A percentile compares a stretch with the other conserved stretches of the same genome.
Conservation (phyloP, 2,888 invertebrate species). For the Eupithecia pulchellata region DNA sequence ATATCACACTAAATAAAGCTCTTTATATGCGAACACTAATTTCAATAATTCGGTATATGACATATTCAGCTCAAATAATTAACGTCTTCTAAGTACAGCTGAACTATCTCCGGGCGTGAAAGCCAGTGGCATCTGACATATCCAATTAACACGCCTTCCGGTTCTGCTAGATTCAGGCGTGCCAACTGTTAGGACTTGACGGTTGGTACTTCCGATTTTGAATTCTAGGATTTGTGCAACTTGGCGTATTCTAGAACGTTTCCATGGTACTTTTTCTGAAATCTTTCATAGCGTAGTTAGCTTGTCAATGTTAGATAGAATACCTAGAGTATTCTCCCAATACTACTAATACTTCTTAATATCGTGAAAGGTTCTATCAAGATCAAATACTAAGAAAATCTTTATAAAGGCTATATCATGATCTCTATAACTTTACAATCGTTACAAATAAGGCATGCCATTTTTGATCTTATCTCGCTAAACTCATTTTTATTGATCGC, state of each 20-base stretch:
- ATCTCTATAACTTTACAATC: background rate
- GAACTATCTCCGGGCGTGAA: slow-evolving; percentile 79
- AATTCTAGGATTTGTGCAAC: slow-evolving; percentile 31
- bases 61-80: slow-evolving; percentile 67
- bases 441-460: background rate
- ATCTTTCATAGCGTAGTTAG: background rate
- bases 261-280: background rate
- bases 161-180: slow-evolving; percentile 61
- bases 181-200: slow-evolving; percentile 56
- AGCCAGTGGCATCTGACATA: slow-evolving; percentile 82
- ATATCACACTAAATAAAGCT: background rate
- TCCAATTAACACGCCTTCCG: slow-evolving; percentile 83
- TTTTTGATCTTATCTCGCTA: background rate
- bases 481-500: background rate
- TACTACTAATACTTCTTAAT: too few species aligned
- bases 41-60: slow-evolving; percentile 36
- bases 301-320: background rate
- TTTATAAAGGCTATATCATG: background rate
- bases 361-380: background rate
- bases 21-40: slow-evolving; percentile 15
- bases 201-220: slow-evolving; percentile 53
- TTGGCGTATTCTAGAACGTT: slow-evolving; percentile 5
- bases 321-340: too few species aligned
- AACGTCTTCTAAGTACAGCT: slow-evolving; percentile 74
- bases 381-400: background rate